A percentile compares a stretch with the other conserved stretches of the same genome.
Conservation (phyloP, 2,888 invertebrate genomes). For the Acanthacorydalis orientalis region DNA sequence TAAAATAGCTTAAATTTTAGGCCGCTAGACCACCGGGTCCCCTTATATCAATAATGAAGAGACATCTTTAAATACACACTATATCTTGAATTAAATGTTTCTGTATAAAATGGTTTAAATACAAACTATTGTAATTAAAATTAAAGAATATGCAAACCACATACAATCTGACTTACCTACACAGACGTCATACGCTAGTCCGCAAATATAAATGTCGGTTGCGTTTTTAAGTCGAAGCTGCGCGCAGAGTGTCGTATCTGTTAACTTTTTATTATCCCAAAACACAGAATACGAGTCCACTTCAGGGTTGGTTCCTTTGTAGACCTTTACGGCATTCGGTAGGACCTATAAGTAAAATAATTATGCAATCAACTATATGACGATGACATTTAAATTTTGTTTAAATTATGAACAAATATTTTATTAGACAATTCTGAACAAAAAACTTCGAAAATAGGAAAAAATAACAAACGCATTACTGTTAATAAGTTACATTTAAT, state of each 20-base stretch:
- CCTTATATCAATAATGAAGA: too few relatives aligned
- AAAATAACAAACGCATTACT: too few relatives aligned
- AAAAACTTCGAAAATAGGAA: too few relatives aligned
- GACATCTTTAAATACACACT: too few relatives aligned
- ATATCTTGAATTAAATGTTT: too few relatives aligned
- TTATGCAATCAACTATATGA: too few relatives aligned
- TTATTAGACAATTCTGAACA: too few relatives aligned
- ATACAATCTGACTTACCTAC: conserved; percentile 42
- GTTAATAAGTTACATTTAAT: too few relatives aligned
- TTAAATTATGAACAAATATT: too few relatives aligned
- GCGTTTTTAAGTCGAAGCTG: conserved; percentile 64
- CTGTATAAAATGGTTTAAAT: background rate
- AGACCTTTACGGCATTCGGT: conserved; percentile 61
- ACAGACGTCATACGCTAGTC: conserved; percentile 89
- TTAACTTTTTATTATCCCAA: conserved; percentile 90
- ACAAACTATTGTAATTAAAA: background rate
- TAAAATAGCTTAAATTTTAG: too few relatives aligned
- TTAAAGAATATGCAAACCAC: background rate
- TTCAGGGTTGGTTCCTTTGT: conserved; percentile 85
- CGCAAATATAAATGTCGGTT: conserved; percentile 88
- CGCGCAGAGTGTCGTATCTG: conserved; percentile 68
- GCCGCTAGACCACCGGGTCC: too few relatives aligned
- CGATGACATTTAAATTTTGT: too few relatives aligned
- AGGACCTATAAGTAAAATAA: conserved; percentile 34
- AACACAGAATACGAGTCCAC: conserved; percentile 97